Base-by-base conservation (phyloP, 2,113 vertebrate species). In the Dasyprocta punctata region DNA sequence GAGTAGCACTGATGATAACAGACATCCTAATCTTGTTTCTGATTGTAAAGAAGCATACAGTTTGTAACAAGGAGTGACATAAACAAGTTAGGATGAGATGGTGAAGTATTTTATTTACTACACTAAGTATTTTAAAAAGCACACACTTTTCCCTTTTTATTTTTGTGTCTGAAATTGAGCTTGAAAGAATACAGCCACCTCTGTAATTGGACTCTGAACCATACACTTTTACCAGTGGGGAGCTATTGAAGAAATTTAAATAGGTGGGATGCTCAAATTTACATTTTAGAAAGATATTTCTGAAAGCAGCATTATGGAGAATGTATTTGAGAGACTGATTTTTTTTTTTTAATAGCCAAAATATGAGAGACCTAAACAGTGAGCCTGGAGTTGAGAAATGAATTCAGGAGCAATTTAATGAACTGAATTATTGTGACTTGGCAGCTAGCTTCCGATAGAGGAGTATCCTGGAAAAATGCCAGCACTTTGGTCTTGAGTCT, bases 201-300 rank as follows among this genome's bases (percentile, higher is more conserved):
- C 54, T 83, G 0, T 92, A 65, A 60, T 54, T 81, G 20, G 67
- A 30, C n/a, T 92, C 61, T 63, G 77, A 36, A 69, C 30, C 5
- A 54, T 85, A 44, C 0, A 52, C 36, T 96, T 89, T 95, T 56
- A 93, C 33, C 61, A 67, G 81, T 28, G 83, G 60, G 77, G 12
- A 90, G 36, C 41, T 95, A 69, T 85, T 86, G 41, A 93, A 90
- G 82, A 91, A 69, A 44, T 56, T 96, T 81, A 77, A 80, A 47
- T 77, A 95, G 82, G 36, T 54, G 3, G 86, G 7, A 69, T 63
- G 90, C 38, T 87, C 56, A 81, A 75, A 90, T 96, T 88, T 77
- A 41, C 89, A 82, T 92, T 93, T 92, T 93, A 94, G 38, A 61
- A 92, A 90, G 94, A 69, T 77, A 36, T 38, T 89, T 85, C 16